A percentile compares a stretch with the other conserved stretches of the same genome.
phyloP scores from a whole-genome alignment of 2,797 vertebrate species.

The Rousettus madagascariensis region DNA sequence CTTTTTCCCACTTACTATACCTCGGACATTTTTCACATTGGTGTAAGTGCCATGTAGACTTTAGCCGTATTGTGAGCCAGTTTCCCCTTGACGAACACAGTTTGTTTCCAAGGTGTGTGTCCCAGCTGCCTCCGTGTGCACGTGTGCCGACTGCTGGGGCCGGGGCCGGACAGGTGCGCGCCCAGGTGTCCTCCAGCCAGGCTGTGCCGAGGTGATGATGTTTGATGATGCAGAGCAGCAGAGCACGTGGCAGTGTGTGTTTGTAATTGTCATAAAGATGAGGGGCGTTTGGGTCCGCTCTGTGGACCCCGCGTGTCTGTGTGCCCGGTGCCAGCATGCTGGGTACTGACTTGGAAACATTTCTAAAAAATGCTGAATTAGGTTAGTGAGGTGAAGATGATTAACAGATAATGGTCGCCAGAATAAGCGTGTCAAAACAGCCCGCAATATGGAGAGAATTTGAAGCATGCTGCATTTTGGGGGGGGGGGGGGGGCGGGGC shows the following conservation, averaged over 20 bases:
- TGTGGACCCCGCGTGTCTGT: not conserved
- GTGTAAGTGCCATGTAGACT: not conserved
- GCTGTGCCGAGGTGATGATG: not conserved
- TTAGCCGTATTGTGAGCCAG: not conserved
- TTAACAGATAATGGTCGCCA: not conserved
- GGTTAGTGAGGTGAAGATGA: not conserved
- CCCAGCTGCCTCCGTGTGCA: not conserved
- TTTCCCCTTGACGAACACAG: not conserved
- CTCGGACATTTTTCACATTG: not conserved
- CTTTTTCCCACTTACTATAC: not conserved
- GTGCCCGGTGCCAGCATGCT: not conserved
- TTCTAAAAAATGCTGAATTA: not conserved
- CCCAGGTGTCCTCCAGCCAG: not conserved
- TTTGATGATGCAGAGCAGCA: too few species aligned
- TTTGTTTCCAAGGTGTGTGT: not conserved
- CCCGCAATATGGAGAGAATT: not conserved
- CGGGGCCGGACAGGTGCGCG: not conserved
- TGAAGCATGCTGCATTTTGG: not conserved
- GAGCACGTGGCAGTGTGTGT: not conserved
- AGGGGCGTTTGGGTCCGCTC: not conserved
- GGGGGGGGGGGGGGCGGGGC: not conserved
- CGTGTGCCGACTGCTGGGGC: not conserved
- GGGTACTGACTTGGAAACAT: not conserved
- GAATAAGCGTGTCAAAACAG: slow-evolving; percentile 32
- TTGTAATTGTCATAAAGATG: not conserved